Conservation (phyloP, 2,113 vertebrate species). For the Brachypteracias leptosomus region DNA sequence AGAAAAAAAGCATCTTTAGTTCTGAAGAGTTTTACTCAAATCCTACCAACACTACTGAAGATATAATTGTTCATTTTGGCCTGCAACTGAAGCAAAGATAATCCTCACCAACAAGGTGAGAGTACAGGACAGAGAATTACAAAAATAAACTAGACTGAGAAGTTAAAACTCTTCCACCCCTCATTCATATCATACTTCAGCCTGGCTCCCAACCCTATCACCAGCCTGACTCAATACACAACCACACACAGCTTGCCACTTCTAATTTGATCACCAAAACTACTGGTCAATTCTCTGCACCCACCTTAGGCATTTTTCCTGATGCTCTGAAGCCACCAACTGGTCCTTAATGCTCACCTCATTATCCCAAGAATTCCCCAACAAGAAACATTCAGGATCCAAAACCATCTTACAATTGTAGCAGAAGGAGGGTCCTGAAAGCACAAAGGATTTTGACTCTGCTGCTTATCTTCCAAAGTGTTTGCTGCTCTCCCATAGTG, state of each 20-base stretch:
- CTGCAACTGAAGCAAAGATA: not conserved
- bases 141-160: not conserved
- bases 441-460: rapidly evolving
- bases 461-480: not conserved
- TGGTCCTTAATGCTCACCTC: not conserved
- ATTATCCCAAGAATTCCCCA: not conserved
- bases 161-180: not conserved
- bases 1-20: rapidly evolving
- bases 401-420: rapidly evolving
- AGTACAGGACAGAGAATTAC: not conserved
- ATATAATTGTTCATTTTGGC: not conserved
- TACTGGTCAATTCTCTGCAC: rapidly evolving
- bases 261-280: not conserved
- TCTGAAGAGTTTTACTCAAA: not conserved
- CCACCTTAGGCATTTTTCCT: not conserved
- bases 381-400: not conserved
- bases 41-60: not conserved
- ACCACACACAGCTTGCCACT: rapidly evolving
- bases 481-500: not conserved
- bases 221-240: not conserved
- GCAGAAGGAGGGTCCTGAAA: rapidly evolving
- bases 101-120: not conserved
- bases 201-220: not conserved
- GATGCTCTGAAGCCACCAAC: rapidly evolving
- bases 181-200: not conserved